These are phyloP conservation scores for Pectinophora gossypiella DNA, from an alignment of 1,140 invertebrate genomes.

Conservation along the genomic window DNA sequence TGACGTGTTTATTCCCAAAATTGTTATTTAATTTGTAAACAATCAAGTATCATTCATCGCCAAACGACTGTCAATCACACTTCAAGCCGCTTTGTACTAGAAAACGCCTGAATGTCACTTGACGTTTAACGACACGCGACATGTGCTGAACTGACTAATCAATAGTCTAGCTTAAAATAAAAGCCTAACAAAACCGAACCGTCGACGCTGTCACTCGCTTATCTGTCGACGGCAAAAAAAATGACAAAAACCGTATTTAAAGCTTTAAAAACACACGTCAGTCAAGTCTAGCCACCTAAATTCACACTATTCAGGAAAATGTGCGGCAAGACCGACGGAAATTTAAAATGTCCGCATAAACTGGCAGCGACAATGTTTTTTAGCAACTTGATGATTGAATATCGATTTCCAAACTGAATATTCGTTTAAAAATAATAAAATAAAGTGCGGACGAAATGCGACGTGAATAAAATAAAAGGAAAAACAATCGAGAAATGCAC, in stretches of 20 bases:
- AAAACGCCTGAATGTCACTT: too few relatives aligned
- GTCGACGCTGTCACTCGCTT: slow-evolving; percentile 45
- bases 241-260: slow-evolving; percentile 26
- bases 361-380: too few relatives aligned
- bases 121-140: slow-evolving; percentile 8
- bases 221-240: slow-evolving; percentile 4
- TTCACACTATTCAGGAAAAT: slow-evolving; percentile 33
- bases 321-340: slow-evolving; percentile 6
- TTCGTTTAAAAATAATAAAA: neutral
- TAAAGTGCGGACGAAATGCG: neutral
- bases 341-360: slow-evolving; percentile 9
- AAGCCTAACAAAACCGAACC: slow-evolving; percentile 34
- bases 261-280: slow-evolving; percentile 36
- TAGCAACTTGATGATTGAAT: neutral
- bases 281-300: slow-evolving; percentile 31
- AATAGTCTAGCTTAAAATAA: slow-evolving; percentile 37
- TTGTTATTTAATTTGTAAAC: too few relatives aligned
- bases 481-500: slow-evolving; percentile 18
- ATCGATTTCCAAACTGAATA: neutral
- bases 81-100: too few relatives aligned
- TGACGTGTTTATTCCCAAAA: too few relatives aligned
- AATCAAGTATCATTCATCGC: too few relatives aligned
- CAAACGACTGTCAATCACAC: too few relatives aligned
- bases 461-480: neutral
- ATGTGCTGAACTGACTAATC: slow-evolving; percentile 45